These are phyloP conservation scores for Masnerella sp. DNA, from an alignment of 2,888 invertebrate species.

Conservation along the genomic window DNA sequence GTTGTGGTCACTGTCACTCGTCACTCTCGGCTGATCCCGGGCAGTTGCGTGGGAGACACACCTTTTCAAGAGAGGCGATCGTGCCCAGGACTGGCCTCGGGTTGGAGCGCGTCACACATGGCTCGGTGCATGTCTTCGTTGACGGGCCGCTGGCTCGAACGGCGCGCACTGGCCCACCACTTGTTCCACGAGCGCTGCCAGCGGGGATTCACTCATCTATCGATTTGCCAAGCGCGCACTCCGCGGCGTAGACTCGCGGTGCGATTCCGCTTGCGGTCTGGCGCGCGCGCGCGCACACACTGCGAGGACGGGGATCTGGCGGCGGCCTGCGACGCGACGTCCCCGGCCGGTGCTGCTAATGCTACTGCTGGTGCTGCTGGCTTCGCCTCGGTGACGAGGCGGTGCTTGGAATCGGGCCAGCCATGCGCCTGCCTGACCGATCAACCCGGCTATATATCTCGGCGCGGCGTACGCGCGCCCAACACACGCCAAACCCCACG, in stretches of 20 bases:
- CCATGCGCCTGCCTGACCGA: constrained; percentile 72
- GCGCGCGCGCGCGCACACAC: constrained; percentile 19
- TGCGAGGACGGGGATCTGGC: constrained; percentile 14
- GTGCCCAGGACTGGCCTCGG: constrained; percentile 37
- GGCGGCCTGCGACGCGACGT: constrained; percentile 53
- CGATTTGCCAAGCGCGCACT: constrained; percentile 65
- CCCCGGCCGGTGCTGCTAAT: constrained; percentile 70
- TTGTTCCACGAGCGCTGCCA: constrained; percentile 75
- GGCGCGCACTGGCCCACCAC: constrained; percentile 66
- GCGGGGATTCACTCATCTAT: constrained; percentile 72
- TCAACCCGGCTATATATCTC: constrained; percentile 50
- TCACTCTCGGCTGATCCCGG: too few relatives aligned
- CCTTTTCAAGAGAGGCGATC: constrained; percentile 62
- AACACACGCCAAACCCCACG: constrained; percentile 39
- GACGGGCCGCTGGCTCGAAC: constrained; percentile 44
- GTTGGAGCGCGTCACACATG: constrained; percentile 50
- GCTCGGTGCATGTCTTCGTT: constrained; percentile 35
- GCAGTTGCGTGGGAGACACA: too few relatives aligned
- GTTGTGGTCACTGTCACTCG: too few relatives aligned
- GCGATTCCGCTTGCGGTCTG: constrained; percentile 9
- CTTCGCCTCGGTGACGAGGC: constrained; percentile 68
- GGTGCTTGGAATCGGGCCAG: constrained; percentile 75
- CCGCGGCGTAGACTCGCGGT: constrained; percentile 5
- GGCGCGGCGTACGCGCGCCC: constrained; percentile 40
- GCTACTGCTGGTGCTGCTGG: constrained; percentile 68